A percentile compares a stretch with the other conserved stretches of the same genome.
Evolutionary conservation across 2,797 vertebrate species (phyloP).

Genomic region (Hemibagrus guttatus): DNA sequence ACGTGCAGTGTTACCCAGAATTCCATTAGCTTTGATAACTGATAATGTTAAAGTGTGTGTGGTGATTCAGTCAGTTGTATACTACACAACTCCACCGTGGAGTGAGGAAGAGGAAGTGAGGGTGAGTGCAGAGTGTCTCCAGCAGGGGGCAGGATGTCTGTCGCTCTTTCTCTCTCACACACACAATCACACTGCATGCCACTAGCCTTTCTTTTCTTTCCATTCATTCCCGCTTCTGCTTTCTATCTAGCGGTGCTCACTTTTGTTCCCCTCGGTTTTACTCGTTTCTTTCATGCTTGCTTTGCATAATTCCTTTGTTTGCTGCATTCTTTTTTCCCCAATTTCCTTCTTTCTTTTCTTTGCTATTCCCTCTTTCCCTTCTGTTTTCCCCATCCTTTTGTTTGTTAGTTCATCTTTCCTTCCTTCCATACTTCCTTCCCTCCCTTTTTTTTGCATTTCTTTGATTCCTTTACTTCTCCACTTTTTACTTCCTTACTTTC

Average conservation of each 20-base stretch:
- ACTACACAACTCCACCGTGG: background rate
- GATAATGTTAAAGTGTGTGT: background rate
- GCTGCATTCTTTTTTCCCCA: background rate
- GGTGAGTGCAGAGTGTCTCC: background rate
- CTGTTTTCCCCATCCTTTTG: conserved; percentile 45
- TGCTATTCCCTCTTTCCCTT: background rate
- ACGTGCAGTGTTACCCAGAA: background rate
- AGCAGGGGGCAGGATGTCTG: background rate
- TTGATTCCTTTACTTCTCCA: background rate
- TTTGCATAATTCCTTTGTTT: background rate
- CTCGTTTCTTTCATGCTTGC: background rate
- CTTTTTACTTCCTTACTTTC: background rate
- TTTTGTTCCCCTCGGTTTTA: background rate
- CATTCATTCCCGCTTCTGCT: background rate
- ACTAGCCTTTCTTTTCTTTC: background rate
- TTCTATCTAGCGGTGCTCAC: background rate
- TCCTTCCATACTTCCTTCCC: background rate
- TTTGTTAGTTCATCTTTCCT: background rate
- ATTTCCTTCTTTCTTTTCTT: background rate
- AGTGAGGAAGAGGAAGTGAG: background rate
- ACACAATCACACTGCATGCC: background rate
- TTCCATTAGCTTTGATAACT: background rate
- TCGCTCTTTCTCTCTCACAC: background rate
- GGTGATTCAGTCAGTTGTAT: background rate
- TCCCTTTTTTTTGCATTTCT: background rate